Conservation (phyloP, 2,888 invertebrate species). For the Leistus spinibarbis region DNA sequence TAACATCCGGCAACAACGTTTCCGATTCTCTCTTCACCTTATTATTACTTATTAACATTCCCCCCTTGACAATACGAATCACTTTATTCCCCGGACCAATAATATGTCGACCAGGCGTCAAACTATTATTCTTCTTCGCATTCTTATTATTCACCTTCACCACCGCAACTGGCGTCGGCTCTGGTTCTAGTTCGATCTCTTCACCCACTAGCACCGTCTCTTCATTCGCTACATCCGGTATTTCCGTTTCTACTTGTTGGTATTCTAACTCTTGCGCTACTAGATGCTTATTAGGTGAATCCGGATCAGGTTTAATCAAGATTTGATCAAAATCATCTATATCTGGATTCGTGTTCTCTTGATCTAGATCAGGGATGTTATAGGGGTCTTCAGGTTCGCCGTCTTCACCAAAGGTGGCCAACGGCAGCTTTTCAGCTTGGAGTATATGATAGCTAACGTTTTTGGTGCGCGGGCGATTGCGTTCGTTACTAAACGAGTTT, state of each 20-base stretch:
- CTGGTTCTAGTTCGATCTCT: background rate
- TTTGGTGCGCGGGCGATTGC: slow-evolving; percentile 66
- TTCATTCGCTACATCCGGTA: slow-evolving; percentile 27
- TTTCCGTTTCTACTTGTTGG: slow-evolving; percentile 33
- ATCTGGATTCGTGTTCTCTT: slow-evolving; percentile 45
- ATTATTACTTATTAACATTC: slow-evolving; percentile 55
- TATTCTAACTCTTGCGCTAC: slow-evolving; percentile 45
- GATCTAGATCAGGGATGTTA: slow-evolving; percentile 35
- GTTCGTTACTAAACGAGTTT: slow-evolving; percentile 56
- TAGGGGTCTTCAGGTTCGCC: slow-evolving; percentile 49
- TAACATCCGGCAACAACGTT: slow-evolving; percentile 36
- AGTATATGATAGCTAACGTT: slow-evolving; percentile 68
- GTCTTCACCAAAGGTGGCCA: slow-evolving; percentile 60
- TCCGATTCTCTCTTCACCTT: slow-evolving; percentile 48
- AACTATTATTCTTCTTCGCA: slow-evolving; percentile 45
- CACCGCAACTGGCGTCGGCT: slow-evolving; percentile 3
- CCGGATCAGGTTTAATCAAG: slow-evolving; percentile 43
- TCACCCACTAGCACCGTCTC: slow-evolving; percentile 26
- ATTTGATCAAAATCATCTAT: slow-evolving; percentile 29
- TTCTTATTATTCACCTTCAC: slow-evolving; percentile 25
- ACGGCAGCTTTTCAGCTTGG: slow-evolving; percentile 59
- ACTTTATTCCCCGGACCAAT: slow-evolving; percentile 55
- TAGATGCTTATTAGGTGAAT: slow-evolving; percentile 44
- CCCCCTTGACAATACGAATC: slow-evolving; percentile 55
- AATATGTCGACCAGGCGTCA: slow-evolving; percentile 52